A percentile compares a stretch with the other conserved stretches of the same genome.
phyloP scores from a whole-genome alignment of 2,113 vertebrate species.

The Suncus etruscus region DNA sequence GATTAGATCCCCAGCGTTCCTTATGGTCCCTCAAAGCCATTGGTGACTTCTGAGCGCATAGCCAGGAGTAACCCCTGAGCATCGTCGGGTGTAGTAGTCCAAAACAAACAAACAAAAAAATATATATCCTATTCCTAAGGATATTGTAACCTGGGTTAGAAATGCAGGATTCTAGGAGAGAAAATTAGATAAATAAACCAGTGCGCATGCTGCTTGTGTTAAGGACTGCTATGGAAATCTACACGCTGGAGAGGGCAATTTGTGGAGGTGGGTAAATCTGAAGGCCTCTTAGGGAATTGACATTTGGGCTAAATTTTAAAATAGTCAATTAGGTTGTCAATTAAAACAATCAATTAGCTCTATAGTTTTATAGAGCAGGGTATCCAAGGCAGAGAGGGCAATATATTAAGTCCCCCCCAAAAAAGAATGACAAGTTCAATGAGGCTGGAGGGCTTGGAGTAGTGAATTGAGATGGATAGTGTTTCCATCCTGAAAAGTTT shows the following conservation, averaged over 20 bases:
- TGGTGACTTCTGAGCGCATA: too few species aligned
- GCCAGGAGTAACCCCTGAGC: too few species aligned
- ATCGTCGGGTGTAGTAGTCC: too few species aligned
- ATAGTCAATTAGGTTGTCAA: conserved; percentile 37
- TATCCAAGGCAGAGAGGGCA: too few species aligned
- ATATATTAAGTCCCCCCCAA: background rate
- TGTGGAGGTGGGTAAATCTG: background rate
- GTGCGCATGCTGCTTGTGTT: background rate
- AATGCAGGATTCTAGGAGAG: background rate
- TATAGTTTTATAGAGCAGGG: background rate
- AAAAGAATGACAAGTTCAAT: background rate
- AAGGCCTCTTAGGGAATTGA: background rate
- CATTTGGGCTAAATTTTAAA: background rate
- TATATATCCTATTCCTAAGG: background rate
- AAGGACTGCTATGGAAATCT: background rate
- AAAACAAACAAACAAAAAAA: background rate
- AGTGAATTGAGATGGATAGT: background rate
- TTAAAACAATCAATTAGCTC: too few species aligned
- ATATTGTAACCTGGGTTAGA: background rate
- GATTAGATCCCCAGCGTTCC: too few species aligned
- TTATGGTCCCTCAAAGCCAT: too few species aligned
- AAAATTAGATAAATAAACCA: background rate
- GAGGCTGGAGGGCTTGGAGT: background rate
- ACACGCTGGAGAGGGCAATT: background rate
- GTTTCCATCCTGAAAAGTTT: background rate